Evolutionary conservation across 2,113 vertebrate species (phyloP).

Genomic region (Channa argus): DNA sequence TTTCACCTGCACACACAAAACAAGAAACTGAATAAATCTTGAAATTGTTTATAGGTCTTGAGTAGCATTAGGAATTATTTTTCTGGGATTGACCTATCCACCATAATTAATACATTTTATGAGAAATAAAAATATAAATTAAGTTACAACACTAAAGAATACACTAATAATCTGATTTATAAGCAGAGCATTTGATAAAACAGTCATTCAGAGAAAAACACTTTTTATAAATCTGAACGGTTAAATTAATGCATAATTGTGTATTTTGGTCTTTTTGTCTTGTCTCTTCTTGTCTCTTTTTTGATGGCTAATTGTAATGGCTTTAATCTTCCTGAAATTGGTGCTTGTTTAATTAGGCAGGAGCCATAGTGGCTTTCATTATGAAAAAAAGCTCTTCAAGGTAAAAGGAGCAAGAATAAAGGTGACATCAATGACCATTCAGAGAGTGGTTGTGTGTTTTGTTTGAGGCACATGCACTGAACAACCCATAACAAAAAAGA

Average conservation of each 20-base stretch:
- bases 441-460: background rate
- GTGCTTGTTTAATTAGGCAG: conserved; percentile 68
- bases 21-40: background rate
- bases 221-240: conserved; percentile 29
- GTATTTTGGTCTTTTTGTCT: conserved; percentile 48
- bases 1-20: conserved; percentile 16
- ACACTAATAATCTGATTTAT: too few species aligned
- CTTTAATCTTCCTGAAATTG: conserved; percentile 78
- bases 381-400: conserved; percentile 22
- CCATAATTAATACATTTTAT: too few species aligned
- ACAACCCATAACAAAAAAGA: background rate
- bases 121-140: too few species aligned
- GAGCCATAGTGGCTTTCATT: conserved; percentile 43
- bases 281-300: conserved; percentile 28
- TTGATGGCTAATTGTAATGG: conserved; percentile 57
- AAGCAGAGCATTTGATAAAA: too few species aligned
- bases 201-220: background rate
- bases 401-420: background rate
- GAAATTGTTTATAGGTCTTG: background rate
- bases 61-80: too few species aligned
- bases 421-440: conserved; percentile 23
- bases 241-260: conserved; percentile 25
- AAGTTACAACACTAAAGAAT: too few species aligned
- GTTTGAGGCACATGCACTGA: background rate
- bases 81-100: too few species aligned